Conservation (phyloP, 2,113 vertebrate genomes). For the Grantiella picta region DNA sequence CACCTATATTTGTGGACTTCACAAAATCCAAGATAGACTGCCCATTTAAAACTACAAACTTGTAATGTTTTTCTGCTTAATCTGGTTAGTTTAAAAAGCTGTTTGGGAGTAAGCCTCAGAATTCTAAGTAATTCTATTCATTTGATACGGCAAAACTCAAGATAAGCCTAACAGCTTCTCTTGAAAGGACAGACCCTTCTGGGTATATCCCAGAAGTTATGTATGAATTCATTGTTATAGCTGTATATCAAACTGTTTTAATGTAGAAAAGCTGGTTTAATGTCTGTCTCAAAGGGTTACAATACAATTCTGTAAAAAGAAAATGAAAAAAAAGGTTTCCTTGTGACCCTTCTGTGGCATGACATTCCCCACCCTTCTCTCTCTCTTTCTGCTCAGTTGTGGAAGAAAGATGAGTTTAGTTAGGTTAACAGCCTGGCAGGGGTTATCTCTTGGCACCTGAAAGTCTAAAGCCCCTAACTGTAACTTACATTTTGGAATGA, state of each 20-base stretch:
- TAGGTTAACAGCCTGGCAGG: too few species aligned
- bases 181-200: rapidly evolving
- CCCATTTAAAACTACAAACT: background rate
- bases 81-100: background rate
- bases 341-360: background rate
- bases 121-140: background rate
- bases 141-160: background rate
- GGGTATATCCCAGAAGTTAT: background rate
- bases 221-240: background rate
- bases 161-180: background rate
- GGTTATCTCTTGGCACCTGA: too few species aligned
- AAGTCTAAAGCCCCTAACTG: too few species aligned
- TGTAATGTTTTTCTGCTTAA: background rate
- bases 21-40: background rate
- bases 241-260: background rate
- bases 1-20: background rate
- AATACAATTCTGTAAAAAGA: background rate
- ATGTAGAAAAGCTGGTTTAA: background rate
- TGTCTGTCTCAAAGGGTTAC: background rate
- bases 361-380: too few species aligned
- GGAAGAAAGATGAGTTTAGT: too few species aligned
- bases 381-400: too few species aligned
- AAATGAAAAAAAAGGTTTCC: background rate
- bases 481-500: too few species aligned
- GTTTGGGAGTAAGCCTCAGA: background rate